Percentiles rank a stretch among this genome's conserved stretches.
phyloP scores from a whole-genome alignment of 1,140 invertebrate genomes.

The Antheraea mylitta region DNA sequence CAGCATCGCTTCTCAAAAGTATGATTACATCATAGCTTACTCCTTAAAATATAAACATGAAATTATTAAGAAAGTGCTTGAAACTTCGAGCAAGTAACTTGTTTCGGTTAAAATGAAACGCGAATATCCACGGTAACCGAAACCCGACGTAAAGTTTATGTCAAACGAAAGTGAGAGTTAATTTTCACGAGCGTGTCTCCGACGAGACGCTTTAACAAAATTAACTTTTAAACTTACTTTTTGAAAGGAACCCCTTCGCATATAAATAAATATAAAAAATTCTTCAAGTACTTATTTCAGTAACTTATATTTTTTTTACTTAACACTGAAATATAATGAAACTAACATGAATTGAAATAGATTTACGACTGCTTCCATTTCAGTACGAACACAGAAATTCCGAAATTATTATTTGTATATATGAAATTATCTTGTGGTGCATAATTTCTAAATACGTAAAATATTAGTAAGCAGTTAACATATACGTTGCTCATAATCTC shows the following conservation, averaged over 20 bases:
- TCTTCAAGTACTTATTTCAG: too few species aligned
- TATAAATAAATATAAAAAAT: background rate
- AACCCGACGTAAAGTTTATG: background rate
- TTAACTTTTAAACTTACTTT: background rate
- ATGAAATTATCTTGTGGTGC: too few species aligned
- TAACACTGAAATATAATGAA: too few species aligned
- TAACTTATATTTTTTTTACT: too few species aligned
- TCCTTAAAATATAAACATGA: background rate
- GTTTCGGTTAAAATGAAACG: background rate
- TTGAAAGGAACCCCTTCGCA: background rate
- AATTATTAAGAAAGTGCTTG: conserved; percentile 1
- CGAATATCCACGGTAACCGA: background rate
- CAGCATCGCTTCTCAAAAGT: too few species aligned
- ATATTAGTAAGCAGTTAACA: too few species aligned
- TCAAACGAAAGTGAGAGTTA: background rate
- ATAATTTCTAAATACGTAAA: too few species aligned
- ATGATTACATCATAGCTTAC: background rate
- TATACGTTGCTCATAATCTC: too few species aligned
- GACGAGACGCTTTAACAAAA: background rate
- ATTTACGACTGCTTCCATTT: too few species aligned
- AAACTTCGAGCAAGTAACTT: background rate
- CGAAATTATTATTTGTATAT: too few species aligned
- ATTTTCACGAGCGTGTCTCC: background rate
- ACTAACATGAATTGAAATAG: too few species aligned
- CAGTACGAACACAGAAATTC: too few species aligned